Conservation (phyloP, 2,113 vertebrate species). For the Trogon melanurus region DNA sequence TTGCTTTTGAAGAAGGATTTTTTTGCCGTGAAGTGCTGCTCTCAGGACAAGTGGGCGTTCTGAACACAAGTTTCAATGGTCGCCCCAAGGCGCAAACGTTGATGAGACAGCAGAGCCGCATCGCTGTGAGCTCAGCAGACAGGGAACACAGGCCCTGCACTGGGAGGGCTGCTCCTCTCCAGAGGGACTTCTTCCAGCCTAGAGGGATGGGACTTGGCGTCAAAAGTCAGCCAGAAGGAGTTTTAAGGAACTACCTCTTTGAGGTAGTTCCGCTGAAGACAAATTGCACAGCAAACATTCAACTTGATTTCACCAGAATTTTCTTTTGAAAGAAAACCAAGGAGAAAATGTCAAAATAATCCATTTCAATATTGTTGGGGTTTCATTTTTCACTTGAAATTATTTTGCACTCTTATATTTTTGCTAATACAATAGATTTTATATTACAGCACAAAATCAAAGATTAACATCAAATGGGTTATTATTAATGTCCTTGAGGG, state of each 20-base stretch:
- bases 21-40: not conserved
- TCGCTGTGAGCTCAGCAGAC: rapidly evolving
- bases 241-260: not conserved
- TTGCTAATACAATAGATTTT: not conserved
- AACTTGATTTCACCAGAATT: not conserved
- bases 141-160: not conserved
- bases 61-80: not conserved
- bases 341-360: constrained; percentile 7
- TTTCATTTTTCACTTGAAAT: constrained; percentile 29
- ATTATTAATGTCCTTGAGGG: not conserved
- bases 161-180: not conserved
- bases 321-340: not conserved
- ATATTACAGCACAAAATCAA: not conserved
- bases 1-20: not conserved
- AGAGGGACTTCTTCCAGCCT: rapidly evolving
- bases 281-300: not conserved
- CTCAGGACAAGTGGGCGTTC: not conserved
- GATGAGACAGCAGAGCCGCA: not conserved
- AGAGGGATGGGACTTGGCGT: not conserved
- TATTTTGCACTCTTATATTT: not conserved
- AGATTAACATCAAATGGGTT: not conserved
- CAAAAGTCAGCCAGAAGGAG: not conserved
- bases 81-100: not conserved
- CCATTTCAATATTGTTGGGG: not conserved
- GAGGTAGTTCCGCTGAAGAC: not conserved